Evolutionary conservation across 1,140 invertebrate species (phyloP).

Genomic region (Latrodectus geometricus): DNA sequence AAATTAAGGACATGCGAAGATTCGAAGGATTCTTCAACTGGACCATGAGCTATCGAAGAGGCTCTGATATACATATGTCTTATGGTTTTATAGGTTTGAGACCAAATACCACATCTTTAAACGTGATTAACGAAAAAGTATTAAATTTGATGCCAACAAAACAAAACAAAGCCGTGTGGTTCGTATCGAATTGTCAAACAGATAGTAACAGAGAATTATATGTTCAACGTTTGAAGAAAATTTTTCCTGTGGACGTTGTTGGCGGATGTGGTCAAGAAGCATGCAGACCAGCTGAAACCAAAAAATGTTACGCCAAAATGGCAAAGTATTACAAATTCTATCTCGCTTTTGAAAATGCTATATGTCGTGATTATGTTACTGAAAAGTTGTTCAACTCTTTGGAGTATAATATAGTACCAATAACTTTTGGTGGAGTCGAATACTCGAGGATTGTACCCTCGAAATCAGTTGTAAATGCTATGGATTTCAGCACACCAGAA

Average conservation of each 20-base stretch:
- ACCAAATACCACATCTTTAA: not conserved
- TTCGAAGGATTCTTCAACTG: conserved; percentile 65
- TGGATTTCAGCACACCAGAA: conserved; percentile 55
- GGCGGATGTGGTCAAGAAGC: conserved; percentile 66
- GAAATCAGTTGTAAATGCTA: conserved; percentile 63
- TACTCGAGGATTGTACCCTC: conserved; percentile 64
- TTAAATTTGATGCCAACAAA: conserved; percentile 62
- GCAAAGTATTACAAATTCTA: conserved; percentile 68
- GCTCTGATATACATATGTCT: conserved; percentile 61
- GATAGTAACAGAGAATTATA: conserved; percentile 65
- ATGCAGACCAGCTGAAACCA: conserved; percentile 63
- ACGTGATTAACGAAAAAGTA: no score
- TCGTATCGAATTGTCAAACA: conserved; percentile 68
- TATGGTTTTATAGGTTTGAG: conserved; percentile 46
- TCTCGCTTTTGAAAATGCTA: conserved; percentile 71
- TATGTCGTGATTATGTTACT: conserved; percentile 71
- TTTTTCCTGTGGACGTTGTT: conserved; percentile 67
- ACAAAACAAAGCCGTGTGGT: conserved; percentile 69
- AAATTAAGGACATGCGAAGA: conserved; percentile 45
- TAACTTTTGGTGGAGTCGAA: conserved; percentile 69
- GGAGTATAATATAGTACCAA: conserved; percentile 67
- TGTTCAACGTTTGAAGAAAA: conserved; percentile 64
- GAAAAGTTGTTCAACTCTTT: conserved; percentile 69
- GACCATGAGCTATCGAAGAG: conserved; percentile 67
- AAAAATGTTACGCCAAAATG: conserved; percentile 63